phyloP scores from a whole-genome alignment of 2,888 invertebrate genomes.

The Rambutsinella grinnellia region DNA sequence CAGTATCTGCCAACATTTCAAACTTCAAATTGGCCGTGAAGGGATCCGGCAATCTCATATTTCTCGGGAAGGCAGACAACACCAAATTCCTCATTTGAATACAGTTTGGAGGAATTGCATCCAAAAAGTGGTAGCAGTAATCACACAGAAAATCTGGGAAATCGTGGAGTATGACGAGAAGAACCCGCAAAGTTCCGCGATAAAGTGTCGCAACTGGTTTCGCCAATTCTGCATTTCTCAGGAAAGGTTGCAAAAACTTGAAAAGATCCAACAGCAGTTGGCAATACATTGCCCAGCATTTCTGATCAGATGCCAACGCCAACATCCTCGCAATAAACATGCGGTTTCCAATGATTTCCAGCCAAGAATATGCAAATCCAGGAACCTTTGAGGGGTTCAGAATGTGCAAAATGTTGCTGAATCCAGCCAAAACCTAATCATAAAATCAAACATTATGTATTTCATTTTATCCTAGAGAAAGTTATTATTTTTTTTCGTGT shows the following conservation, averaged over 20 bases:
- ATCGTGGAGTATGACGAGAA: slow-evolving; percentile 96
- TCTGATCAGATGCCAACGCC: slow-evolving; percentile 91
- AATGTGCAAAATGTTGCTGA: slow-evolving; percentile 95
- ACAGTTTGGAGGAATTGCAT: slow-evolving; percentile 99
- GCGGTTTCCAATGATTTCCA: slow-evolving; percentile 96
- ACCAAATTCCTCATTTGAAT: slow-evolving; percentile 98
- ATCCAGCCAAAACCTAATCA: slow-evolving; percentile 86
- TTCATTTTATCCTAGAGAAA: slow-evolving; percentile 13
- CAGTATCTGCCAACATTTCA: slow-evolving; percentile 90
- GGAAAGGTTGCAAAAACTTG: slow-evolving; percentile 95
- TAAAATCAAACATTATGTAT: neutral
- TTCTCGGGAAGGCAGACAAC: slow-evolving; percentile 96
- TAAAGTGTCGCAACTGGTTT: slow-evolving; percentile 94
- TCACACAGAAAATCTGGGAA: slow-evolving; percentile 99
- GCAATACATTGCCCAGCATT: slow-evolving; percentile 98
- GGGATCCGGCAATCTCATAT: slow-evolving; percentile 98
- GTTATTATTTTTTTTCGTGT: neutral
- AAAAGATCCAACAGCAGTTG: slow-evolving; percentile 95
- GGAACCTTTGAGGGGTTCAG: slow-evolving; percentile 93
- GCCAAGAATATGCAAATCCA: slow-evolving; percentile 98
- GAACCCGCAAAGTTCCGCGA: slow-evolving; percentile 94
- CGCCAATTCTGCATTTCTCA: slow-evolving; percentile 96
- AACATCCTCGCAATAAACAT: slow-evolving; percentile 95
- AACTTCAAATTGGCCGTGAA: slow-evolving; percentile 98
- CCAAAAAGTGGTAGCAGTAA: slow-evolving; percentile 99